These are phyloP conservation scores for Drosophila subquinaria DNA, from an alignment of 2,888 invertebrate species.

Conservation along the genomic window DNA sequence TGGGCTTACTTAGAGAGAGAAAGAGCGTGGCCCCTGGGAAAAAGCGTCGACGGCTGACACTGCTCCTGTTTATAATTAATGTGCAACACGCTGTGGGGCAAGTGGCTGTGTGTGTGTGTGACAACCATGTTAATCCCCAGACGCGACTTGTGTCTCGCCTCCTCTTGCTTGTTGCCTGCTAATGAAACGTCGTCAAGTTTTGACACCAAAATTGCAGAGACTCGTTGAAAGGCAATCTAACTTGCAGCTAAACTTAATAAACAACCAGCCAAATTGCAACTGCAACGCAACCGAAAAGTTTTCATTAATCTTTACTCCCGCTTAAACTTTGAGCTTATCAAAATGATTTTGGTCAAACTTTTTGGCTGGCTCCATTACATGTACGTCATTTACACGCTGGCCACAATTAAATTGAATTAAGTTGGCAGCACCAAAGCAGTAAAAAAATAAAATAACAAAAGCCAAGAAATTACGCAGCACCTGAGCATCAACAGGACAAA, in stretches of 20 bases:
- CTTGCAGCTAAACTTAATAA: conserved; percentile 72
- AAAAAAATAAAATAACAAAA: conserved; percentile 29
- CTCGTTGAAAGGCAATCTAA: conserved; percentile 69
- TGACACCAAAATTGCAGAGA: conserved; percentile 61
- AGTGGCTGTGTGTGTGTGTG: conserved; percentile 17
- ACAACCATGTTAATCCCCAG: conserved; percentile 67
- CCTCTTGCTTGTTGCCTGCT: conserved; percentile 44
- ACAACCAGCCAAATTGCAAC: conserved; percentile 56
- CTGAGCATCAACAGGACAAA: conserved; percentile 50
- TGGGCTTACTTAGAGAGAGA: conserved; percentile 47
- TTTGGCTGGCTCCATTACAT: conserved; percentile 34
- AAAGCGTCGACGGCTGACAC: conserved; percentile 30
- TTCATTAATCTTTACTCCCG: conserved; percentile 69
- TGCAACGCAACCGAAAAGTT: conserved; percentile 62
- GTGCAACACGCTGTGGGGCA: conserved; percentile 57
- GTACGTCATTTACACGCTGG: conserved; percentile 70
- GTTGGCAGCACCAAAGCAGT: conserved; percentile 32
- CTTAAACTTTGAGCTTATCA: conserved; percentile 62
- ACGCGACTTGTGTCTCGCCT: conserved; percentile 36
- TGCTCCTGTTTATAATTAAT: conserved; percentile 75
- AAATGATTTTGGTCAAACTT: conserved; percentile 36
- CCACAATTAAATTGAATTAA: conserved; percentile 81
- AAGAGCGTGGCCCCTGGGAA: conserved; percentile 33
- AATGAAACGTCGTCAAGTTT: conserved; percentile 77
- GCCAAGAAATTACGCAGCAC: conserved; percentile 52